phyloP scores from a whole-genome alignment of 1,140 invertebrate genomes.

The Drosophila seguyi region DNA sequence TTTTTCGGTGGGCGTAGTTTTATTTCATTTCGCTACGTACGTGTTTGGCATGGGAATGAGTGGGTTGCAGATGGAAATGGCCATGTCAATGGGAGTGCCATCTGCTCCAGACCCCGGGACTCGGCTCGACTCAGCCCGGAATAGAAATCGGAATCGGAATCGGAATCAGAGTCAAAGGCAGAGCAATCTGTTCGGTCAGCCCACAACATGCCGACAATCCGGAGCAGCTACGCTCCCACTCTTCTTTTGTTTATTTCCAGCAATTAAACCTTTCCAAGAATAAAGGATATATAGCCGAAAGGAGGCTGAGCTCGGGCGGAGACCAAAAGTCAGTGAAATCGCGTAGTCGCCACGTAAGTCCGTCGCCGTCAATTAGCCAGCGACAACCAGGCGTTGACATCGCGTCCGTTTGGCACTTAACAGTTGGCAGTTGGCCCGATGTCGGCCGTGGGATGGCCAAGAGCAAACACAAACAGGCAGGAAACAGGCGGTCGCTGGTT shows the following conservation, averaged over 20 bases:
- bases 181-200: slow-evolving; percentile 69
- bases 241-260: slow-evolving; percentile 51
- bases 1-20: slow-evolving; percentile 65
- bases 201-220: slow-evolving; percentile 9
- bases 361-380: slow-evolving; percentile 59
- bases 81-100: slow-evolving; percentile 32
- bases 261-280: slow-evolving; percentile 72
- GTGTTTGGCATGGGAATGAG: slow-evolving; percentile 36
- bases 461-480: slow-evolving; percentile 44
- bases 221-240: background rate
- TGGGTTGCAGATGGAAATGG: slow-evolving; percentile 42
- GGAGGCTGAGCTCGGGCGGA: background rate
- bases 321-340: slow-evolving; percentile 29
- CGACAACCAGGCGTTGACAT: slow-evolving; percentile 55
- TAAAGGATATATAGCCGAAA: slow-evolving; percentile 12
- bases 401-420: slow-evolving; percentile 45
- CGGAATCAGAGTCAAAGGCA: slow-evolving; percentile 35
- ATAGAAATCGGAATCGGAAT: slow-evolving; percentile 15
- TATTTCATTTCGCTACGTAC: slow-evolving; percentile 74
- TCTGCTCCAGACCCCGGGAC: slow-evolving; percentile 3
- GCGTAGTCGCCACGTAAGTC: slow-evolving; percentile 54
- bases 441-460: slow-evolving; percentile 4
- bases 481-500: slow-evolving; percentile 33
- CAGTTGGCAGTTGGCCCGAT: background rate
- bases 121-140: background rate